Conservation (phyloP, 2,888 invertebrate species). For the Diplazon laetatorius region DNA sequence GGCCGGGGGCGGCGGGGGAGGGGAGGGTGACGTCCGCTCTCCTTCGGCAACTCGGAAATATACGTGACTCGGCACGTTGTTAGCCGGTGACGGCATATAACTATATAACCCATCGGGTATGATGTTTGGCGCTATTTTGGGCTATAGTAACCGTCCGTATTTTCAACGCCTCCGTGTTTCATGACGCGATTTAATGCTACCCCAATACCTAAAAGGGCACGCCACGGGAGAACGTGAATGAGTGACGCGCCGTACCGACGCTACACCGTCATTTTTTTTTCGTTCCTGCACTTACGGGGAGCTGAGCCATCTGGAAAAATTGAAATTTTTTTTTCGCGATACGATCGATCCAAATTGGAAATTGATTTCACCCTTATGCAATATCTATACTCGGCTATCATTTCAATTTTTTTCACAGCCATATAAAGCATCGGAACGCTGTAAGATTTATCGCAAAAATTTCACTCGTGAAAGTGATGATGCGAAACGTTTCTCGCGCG, state of each 20-base stretch:
- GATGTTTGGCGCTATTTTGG: constrained; percentile 52
- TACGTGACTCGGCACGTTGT: constrained; percentile 47
- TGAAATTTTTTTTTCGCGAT: too few species aligned
- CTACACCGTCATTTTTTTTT: background rate
- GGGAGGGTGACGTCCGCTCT: constrained; percentile 33
- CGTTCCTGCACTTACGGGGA: background rate
- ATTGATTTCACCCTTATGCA: too few species aligned
- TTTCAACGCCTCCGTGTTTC: constrained; percentile 20
- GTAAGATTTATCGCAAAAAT: constrained; percentile 6
- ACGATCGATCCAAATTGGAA: too few species aligned
- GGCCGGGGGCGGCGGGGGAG: background rate
- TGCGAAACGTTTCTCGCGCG: too few species aligned
- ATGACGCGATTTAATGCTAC: constrained; percentile 30
- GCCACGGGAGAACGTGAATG: constrained; percentile 46
- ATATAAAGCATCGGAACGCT: too few species aligned
- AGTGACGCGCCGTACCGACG: constrained; percentile 32
- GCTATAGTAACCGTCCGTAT: constrained; percentile 20
- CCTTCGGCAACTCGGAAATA: constrained; percentile 56
- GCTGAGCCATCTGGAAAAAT: too few species aligned
- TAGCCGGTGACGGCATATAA: constrained; percentile 48
- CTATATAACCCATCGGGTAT: constrained; percentile 27
- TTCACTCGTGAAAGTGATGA: too few species aligned
- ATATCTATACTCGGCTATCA: too few species aligned
- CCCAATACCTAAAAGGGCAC: background rate
- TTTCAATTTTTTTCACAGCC: too few species aligned